Base-by-base conservation (phyloP, 2,888 invertebrate genomes). In the Cantharis nigra region DNA sequence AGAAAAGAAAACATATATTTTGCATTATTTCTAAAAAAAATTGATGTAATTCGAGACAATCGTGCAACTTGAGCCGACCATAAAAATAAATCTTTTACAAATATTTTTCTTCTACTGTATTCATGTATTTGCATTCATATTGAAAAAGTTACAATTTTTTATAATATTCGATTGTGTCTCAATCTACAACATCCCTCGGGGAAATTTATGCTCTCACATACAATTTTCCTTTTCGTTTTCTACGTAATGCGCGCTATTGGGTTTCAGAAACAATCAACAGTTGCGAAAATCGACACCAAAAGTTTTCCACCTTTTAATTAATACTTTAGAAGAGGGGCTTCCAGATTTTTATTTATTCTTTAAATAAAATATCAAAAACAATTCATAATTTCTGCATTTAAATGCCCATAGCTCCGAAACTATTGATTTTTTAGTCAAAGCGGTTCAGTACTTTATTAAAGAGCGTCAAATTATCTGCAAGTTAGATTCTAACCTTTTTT, bases 131-230 rank as follows among this genome's bases (percentile, higher is more conserved):
- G 65, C 72, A 72, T 72, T 64, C 30, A 65, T 72, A 72, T 72
- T 72, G 72, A 33, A 72, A 72, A 72, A 72, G 64, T 72, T 72
- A 49, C 3, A 64, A 72, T 28, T 72, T 72, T 72, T 67, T 67
- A 26, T 49, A 49, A 71, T 72, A 72, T 72, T 72, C 72, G 64
- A 72, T 72, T 72, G 30, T 64, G 72, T 72, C 65, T 72, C 72
- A 72, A 72, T 72, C 72, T 72, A 26, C 18, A 72, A 72, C 64
- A 30, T 33, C 72, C 72, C 72, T 65, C 20, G 20, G 72, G 65
- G 72, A 33, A 64, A 72, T 33, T 72, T 28, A 28, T 33, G 20
- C 16, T 20, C 30, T 72, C 30, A 72, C 18, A 30, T 33, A 72
- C 64, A 63, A 70, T 71, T 71, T 71, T 62, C 71, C 16, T 23